Evolutionary conservation across 2,888 invertebrate genomes (phyloP), one percentile per base, ranked within the genome.

Genomic region (Acrobeloides nanus): DNA sequence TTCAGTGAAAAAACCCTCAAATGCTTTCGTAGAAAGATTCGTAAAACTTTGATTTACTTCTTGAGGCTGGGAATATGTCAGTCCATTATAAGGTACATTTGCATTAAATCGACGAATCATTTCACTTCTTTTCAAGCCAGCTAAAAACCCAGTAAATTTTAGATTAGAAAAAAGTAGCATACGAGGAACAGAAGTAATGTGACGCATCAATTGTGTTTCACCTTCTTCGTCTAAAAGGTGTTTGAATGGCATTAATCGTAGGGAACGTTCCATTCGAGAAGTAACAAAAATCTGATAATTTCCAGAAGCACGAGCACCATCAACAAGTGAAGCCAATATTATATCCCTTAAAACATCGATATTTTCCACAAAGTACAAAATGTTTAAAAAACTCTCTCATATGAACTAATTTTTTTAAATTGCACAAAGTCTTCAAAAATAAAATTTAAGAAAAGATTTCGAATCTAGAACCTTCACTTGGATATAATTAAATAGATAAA

Each of bases 41-140:
- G n/a, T n/a, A n/a, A n/a, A n/a, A n/a, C n/a, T n/a, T n/a, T n/a
- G n/a, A n/a, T n/a, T n/a, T n/a, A n/a, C n/a, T n/a, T n/a, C n/a
- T 79, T 89, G 89, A 21, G 89, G 87, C 57, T 89, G 85, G 61
- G 93, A 89, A 77, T 95, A 92, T 58, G 89, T 82, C 40, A 97
- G 82, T 18, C 97, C 97, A 76, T 89, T 92, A 79, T 95, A 97
- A 3, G 95, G 89, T 66, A 93, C 83, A 77, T 97, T 97, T 39
- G 89, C 87, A 78, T 97, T 97, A 77, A 97, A 97, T 53, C 95
- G 80, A 62, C 87, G 84, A 20, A 97, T 83, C 61, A 89, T 85
- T 74, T 90, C 88, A 21, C 83, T 76, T 69, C 84, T 83, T 4
- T 80, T 76, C 75, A 82, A 81, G 32, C 80, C 80, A 20, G 80